Evolutionary conservation across 1,140 invertebrate species (phyloP), one percentile per base, ranked within the genome.

Genomic region (Diploscapter pachys): DNA sequence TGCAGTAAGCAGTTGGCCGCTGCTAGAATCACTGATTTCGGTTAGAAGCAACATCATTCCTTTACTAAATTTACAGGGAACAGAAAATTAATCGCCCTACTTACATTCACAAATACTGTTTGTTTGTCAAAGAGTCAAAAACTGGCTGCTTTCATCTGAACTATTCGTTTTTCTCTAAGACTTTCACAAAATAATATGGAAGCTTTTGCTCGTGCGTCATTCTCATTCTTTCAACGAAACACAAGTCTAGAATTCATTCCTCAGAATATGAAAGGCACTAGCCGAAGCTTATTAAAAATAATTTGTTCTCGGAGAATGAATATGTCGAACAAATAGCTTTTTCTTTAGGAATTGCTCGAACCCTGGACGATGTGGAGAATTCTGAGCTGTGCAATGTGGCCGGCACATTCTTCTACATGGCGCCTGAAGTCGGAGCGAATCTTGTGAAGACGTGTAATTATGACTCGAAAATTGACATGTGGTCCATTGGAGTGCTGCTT

Each of bases 21-120:
- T 48, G 82, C 82, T 11, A 84, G 84, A 66, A 76, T 84, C 51
- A 85, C 83, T 3, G 82, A 84, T 69, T 84, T 84, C 72, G 82
- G 82, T 76, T 11, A 75, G 70, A 31, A 31, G 1, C 31, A 5
- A 64, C 63, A 9, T 59, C 9, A 59, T 13, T 59, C 9, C 9
- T 13, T 11, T 59, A 9, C 13, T 13, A 13, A 11, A 13, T 59
- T 13, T 13, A 9, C 9, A 59, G 9, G 57, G 13, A 59, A 59
- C 31, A 31, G 31, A 31, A 31, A 31, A 31, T 31, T 31, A 31
- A 31, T 59, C 13, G 2, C 57, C 13, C 3, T 80, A 82, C 51
- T 83, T 73, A 3, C 80, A 80, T 9, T 64, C 31, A 31, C 31
- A 31, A 31, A 31, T 31, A 31, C 31, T 31, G 31, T 31, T 31